These are phyloP conservation scores for Myrmecophaga tridactyla DNA, from an alignment of 2,113 vertebrate genomes.

Conservation along the genomic window DNA sequence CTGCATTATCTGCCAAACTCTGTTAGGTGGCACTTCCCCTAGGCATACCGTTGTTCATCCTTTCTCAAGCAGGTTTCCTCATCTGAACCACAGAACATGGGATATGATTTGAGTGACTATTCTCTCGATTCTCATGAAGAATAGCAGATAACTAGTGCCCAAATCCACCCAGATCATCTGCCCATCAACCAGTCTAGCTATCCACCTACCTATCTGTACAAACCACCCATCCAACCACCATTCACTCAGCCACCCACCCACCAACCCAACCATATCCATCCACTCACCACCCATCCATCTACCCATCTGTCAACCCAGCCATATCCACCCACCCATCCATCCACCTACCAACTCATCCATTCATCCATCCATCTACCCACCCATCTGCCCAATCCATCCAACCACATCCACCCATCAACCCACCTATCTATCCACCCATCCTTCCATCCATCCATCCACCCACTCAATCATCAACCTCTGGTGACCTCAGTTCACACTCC, in stretches of 20 bases:
- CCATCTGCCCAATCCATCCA: not conserved
- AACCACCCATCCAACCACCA: not conserved
- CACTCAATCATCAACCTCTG: not conserved
- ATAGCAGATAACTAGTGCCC: too few relatives aligned
- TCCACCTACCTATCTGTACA: not conserved
- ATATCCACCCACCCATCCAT: not conserved
- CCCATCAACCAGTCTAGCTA: not conserved
- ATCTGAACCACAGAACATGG: not conserved
- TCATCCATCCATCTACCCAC: not conserved
- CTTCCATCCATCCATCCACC: not conserved
- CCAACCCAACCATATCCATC: not conserved
- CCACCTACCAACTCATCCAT: not conserved
- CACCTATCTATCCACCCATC: too few relatives aligned
- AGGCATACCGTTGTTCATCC: not conserved
- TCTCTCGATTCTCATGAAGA: not conserved
- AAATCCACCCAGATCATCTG: not conserved
- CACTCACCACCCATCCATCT: not conserved
- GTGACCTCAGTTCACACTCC: not conserved
- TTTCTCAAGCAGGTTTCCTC: not conserved
- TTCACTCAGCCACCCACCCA: not conserved
- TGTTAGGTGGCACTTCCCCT: not conserved
- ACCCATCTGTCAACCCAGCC: not conserved
- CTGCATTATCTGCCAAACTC: not conserved
- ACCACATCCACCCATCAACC: accelerated
- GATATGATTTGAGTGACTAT: accelerated